These are phyloP conservation scores for Alentia gelatinosa DNA, from an alignment of 2,888 invertebrate species.

Conservation along the genomic window DNA sequence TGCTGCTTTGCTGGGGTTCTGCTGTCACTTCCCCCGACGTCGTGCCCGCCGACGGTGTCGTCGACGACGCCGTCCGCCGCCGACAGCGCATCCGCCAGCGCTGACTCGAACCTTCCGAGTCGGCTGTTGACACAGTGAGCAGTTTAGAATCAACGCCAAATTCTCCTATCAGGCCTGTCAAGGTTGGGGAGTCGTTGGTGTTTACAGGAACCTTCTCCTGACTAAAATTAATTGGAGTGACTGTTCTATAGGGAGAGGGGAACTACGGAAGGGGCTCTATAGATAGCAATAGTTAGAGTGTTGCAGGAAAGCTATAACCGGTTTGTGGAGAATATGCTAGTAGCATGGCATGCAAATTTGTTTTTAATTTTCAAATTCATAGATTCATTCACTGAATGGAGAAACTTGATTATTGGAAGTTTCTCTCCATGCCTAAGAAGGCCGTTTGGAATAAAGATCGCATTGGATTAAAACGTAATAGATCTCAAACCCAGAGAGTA, in stretches of 20 bases:
- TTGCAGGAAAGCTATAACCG: too few relatives aligned
- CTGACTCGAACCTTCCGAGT: constrained; percentile 23
- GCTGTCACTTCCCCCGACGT: constrained; percentile 40
- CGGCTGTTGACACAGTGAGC: not conserved
- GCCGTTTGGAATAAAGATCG: too few relatives aligned
- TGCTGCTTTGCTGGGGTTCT: constrained; percentile 64
- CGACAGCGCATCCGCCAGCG: constrained; percentile 28
- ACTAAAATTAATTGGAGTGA: not conserved
- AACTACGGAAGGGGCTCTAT: not conserved
- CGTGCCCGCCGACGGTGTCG: constrained; percentile 10
- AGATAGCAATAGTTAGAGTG: too few relatives aligned
- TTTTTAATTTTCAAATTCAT: not conserved
- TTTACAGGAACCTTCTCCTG: not conserved
- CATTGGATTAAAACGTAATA: too few relatives aligned
- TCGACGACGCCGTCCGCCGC: constrained; percentile 22
- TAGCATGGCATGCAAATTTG: not conserved
- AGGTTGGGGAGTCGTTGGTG: not conserved
- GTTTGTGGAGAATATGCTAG: not conserved
- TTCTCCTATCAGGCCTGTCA: not conserved
- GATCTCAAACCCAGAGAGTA: too few relatives aligned
- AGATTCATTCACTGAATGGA: too few relatives aligned
- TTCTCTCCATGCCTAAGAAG: too few relatives aligned
- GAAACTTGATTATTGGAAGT: not conserved
- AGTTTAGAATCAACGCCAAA: not conserved
- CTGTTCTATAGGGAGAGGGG: not conserved